Evolutionary conservation across 2,797 vertebrate species (phyloP), one percentile per base, ranked within the genome.

Genomic region (Phyllotis vaccarum): DNA sequence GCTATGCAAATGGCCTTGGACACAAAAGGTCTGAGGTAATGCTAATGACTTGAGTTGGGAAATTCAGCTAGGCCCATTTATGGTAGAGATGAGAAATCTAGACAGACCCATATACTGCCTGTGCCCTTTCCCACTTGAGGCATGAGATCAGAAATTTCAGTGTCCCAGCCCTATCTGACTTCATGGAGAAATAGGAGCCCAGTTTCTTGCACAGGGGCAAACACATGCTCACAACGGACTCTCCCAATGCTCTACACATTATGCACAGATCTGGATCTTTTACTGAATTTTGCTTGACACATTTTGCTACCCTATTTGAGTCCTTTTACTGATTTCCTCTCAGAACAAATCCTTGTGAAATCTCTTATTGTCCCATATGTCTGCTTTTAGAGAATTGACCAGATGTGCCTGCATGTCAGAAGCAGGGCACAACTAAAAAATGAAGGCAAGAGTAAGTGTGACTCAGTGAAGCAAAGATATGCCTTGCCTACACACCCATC

Each of bases 171-270:
- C 19, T 56, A 29, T 31, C 22, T 80, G 8, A 64, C 17, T 85
- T 11, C 37, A 60, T n/a, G 58, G 10, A 49, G 60, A 58, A 64
- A n/a, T 27, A 8, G 29, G 74, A 89, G 24, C 1, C 40, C 34
- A 37, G 34, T 9, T 78, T 60, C 64, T 79, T 78, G 43, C 34
- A 6, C 62, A 17, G 29, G n/a, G 34, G 34, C 43, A 83, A 62
- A 70, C n/a, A 34, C 11, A 19, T 54, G 40, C 11, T 29, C 29
- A 56, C 17, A 29, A 16, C 31, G 3, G 13, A 6, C 3, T 40
- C 24, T 60, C 2, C 3, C n/a, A 27, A 11, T 9, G 16, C 3
- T 46, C 11, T 19, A 22, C 2, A 2, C 16, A 19, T 54, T 8
- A 2, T 54, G 66, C n/a, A n/a, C n/a, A n/a, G 34, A 3, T 60